A percentile compares a stretch with the other conserved stretches of the same genome.
These are phyloP conservation scores for Limnothrissa miodon DNA, from an alignment of 2,113 vertebrate genomes.

Conservation along the genomic window DNA sequence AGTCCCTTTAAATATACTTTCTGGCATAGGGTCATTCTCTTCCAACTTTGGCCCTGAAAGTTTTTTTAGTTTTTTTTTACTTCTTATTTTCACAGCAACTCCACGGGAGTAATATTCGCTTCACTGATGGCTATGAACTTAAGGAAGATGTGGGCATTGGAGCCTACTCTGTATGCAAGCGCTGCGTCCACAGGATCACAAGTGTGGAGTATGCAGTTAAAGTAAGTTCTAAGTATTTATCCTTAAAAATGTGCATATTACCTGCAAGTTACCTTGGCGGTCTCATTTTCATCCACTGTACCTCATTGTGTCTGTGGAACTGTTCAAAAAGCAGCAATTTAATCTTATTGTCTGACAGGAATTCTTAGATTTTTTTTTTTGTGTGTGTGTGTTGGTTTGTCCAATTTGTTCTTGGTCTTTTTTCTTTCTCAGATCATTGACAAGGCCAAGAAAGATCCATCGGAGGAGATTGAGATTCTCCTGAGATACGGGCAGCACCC, in stretches of 20 bases:
- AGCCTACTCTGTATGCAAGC: slow-evolving; percentile 82
- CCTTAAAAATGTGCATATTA: neutral
- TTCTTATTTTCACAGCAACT: slow-evolving; percentile 74
- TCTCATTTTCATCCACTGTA: neutral
- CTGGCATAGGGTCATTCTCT: neutral
- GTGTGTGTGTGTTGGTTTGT: neutral
- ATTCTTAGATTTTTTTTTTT: neutral
- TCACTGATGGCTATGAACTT: slow-evolving; percentile 88
- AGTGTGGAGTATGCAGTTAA: slow-evolving; percentile 91
- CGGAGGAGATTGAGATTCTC: slow-evolving; percentile 94
- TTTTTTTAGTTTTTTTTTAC: neutral
- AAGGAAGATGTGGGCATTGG: slow-evolving; percentile 88
- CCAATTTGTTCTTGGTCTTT: neutral
- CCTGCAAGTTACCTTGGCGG: neutral
- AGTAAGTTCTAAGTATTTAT: slow-evolving; percentile 66
- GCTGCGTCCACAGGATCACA: slow-evolving; percentile 87
- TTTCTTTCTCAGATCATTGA: slow-evolving; percentile 83
- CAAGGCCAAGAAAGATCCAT: slow-evolving; percentile 84
- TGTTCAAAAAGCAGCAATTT: neutral
- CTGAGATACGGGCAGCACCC: slow-evolving; percentile 92
- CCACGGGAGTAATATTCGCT: slow-evolving; percentile 85
- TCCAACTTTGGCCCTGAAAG: neutral
- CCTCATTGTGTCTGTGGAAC: neutral
- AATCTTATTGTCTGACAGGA: slow-evolving; percentile 5
- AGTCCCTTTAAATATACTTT: neutral